Base-by-base conservation (phyloP, 1,140 invertebrate species). In the Leptopilina boulardi region DNA sequence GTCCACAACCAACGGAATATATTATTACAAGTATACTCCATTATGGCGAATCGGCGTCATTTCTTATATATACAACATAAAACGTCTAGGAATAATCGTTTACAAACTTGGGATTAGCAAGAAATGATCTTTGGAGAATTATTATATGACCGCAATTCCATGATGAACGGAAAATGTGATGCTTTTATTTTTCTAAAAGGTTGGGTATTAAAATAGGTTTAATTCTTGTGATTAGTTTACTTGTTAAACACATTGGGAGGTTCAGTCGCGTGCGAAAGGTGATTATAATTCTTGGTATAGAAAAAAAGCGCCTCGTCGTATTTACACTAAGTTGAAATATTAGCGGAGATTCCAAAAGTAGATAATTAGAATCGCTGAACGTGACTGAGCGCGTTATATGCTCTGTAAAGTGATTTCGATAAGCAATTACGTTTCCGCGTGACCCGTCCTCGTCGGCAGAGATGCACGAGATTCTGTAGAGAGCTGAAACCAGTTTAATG, bases 21-120 rank as follows among this genome's bases (percentile, higher is more conserved):
- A 83, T 83, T 81, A 79, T 82, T 84, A 87, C 84, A 84, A 79
- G 85, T 79, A 80, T 84, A 87, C 47, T 81, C 86, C 87, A 88
- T 88, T 89, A 89, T 81, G 80, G 82, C 81, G 86, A 86, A 85
- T 84, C 83, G 84, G 77, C 83, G 82, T 82, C 83, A 84, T 85
- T 85, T 85, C 85, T 86, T 86, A 86, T 54, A 56, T 44, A 23
- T 3, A 6, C n/a, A 6, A 19, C 4, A 21, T 23, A 9, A 54
- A 21, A 54, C 18, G 19, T 10, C 5, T 56, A 9, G 5, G 21
- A 56, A 56, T 56, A 56, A 23, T 56, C 6, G 18, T 21, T 38
- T 23, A 9, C 11, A 13, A 56, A 54, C 51, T 19, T 21, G 5
- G 11, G 19, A 56, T 56, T 56, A 56, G 19, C 21, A 56, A 10